These are phyloP conservation scores for Charadrius vociferus DNA, from an alignment of 2,113 vertebrate species.

Conservation along the genomic window DNA sequence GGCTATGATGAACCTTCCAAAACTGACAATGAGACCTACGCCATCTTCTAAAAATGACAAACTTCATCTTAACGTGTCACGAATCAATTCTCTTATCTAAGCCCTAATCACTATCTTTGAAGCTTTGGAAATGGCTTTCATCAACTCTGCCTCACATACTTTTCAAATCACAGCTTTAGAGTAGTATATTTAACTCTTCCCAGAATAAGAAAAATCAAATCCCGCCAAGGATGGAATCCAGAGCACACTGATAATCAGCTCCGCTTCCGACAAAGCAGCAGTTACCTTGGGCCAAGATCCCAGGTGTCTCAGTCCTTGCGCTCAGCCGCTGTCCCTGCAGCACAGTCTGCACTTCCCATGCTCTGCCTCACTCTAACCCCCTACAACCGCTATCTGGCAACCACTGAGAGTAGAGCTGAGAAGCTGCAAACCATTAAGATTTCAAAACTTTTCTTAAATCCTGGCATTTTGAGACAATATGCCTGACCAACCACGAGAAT, in stretches of 20 bases:
- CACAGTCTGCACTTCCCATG: too few species aligned
- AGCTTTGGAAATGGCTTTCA: background rate
- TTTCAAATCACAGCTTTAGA: background rate
- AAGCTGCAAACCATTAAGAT: background rate
- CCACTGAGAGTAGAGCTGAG: accelerated
- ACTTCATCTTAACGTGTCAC: background rate
- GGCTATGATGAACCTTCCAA: background rate
- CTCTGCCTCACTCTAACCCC: background rate
- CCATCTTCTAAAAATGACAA: background rate
- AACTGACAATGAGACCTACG: background rate
- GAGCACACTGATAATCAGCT: background rate
- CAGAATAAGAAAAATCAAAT: background rate
- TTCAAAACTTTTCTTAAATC: background rate
- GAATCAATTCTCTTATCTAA: background rate
- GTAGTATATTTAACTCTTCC: background rate
- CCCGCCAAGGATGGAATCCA: background rate
- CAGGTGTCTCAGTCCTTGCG: background rate
- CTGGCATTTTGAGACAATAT: background rate
- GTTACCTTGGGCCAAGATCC: background rate
- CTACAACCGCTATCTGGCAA: background rate
- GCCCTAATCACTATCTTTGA: background rate
- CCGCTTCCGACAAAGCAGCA: background rate
- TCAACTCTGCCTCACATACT: background rate
- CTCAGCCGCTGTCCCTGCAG: background rate
- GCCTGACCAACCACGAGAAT: background rate